Conservation (phyloP, 2,888 invertebrate genomes). For the Himalopsyche japonica region DNA sequence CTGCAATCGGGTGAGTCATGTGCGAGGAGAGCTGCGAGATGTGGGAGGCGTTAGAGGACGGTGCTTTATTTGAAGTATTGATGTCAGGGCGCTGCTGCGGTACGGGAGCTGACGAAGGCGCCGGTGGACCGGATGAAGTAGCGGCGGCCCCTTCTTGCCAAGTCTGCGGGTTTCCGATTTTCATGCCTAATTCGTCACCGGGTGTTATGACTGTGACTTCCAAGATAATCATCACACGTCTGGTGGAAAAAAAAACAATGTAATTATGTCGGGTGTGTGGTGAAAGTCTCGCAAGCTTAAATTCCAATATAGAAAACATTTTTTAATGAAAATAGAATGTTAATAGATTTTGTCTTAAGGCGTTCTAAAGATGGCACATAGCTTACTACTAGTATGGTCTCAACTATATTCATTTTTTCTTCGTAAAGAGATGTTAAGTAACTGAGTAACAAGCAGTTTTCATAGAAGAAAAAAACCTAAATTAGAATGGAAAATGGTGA, state of each 20-base stretch:
- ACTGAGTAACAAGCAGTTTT: no score
- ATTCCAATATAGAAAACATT: no score
- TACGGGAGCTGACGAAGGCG: constrained; percentile 39
- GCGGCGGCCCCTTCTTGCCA: constrained; percentile 54
- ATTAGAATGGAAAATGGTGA: no score
- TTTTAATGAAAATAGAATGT: no score
- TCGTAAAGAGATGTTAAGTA: no score
- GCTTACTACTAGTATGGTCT: no score
- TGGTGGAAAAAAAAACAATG: background rate
- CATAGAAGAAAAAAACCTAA: no score
- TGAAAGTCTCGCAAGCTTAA: no score
- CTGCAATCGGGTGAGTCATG: constrained; percentile 76
- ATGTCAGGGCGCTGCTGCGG: constrained; percentile 39
- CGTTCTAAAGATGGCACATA: no score
- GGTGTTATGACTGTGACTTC: constrained; percentile 73
- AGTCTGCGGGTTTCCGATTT: constrained; percentile 82
- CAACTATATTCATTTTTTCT: no score
- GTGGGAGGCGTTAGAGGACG: background rate
- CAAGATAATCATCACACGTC: constrained; percentile 79
- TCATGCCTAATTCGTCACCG: constrained; percentile 72
- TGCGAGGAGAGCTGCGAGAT: constrained; percentile 51
- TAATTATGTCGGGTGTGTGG: no score
- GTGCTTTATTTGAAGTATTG: constrained; percentile 44
- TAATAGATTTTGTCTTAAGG: no score
- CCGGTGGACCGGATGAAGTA: constrained; percentile 43